Evolutionary conservation across 2,113 vertebrate genomes (phyloP), one percentile per base, ranked within the genome.

Genomic region (Pteronura brasiliensis): DNA sequence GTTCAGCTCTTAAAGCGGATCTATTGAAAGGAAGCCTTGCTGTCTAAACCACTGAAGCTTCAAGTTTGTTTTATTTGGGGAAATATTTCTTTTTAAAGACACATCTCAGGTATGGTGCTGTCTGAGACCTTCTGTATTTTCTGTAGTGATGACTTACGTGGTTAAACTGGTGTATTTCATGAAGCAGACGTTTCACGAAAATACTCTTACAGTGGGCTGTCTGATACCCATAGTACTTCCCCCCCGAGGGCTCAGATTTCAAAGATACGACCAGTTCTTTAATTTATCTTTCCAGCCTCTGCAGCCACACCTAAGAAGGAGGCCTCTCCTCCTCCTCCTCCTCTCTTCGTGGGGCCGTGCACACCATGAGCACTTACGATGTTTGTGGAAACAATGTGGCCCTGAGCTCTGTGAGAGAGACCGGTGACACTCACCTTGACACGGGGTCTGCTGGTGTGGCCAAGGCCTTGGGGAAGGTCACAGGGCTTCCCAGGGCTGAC

Each of bases 51-150:
- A 25, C 36, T 55, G 90, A 55, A 83, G 85, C 55, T 69, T 93
- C 27, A 55, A 61, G 59, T 95, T 81, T 90, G 18, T 31, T 47
- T 69, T 72, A 14, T 61, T 93, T 83, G 49, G n/a, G 36, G 34
- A 80, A 79, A 63, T 61, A 61, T 76, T 91, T 85, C 44, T 80
- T 42, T 69, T 93, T 85, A 84, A 91, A 91, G 95, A 84, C 86
- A n/a, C 61, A n/a, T 90, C 59, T 65, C 36, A 15, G 11, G 76
- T 82, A 34, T 36, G 44, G 44, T 27, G 3, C 21, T 57, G 1
- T 85, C 83, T 47, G 63, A n/a, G 57, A 59, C 34, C 10, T 57
- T 77, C 82, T 81, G 61, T 34, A 13, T 89, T 96, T 85, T 36
- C 90, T 72, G 2, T 31, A n/a, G 36, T 52, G 52, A 74, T 74